Conservation (phyloP, 2,797 vertebrate species). For the Ptychobarbus kaznakovi region DNA sequence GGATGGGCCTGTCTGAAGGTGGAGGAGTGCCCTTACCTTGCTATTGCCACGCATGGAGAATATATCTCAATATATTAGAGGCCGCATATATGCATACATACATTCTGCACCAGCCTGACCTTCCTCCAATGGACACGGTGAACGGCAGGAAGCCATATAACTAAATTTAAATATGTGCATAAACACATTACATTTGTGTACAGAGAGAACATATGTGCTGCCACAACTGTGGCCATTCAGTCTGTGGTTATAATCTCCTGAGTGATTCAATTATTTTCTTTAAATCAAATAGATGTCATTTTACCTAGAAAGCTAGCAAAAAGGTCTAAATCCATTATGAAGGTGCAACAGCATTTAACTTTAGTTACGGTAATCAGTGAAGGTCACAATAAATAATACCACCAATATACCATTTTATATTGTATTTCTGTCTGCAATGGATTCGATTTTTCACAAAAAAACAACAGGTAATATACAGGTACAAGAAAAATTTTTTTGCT, state of each 20-base stretch:
- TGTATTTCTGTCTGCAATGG: neutral
- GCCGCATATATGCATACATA: constrained; percentile 37
- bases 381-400: neutral
- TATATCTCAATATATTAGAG: constrained; percentile 53
- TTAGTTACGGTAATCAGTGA: neutral
- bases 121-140: constrained; percentile 22
- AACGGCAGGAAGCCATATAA: neutral
- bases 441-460: neutral
- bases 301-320: neutral
- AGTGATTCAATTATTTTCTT: neutral
- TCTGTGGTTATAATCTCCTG: neutral
- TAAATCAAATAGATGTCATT: neutral
- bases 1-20: constrained; percentile 84
- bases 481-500: too few species aligned
- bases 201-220: neutral
- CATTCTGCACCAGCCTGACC: constrained; percentile 24
- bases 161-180: constrained; percentile 15
- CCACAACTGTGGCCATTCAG: neutral
- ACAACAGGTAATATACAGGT: neutral
- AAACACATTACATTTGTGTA: neutral
- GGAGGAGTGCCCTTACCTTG: constrained; percentile 92
- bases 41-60: constrained; percentile 79
- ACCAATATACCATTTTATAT: neutral
- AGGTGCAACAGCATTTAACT: neutral
- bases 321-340: neutral